Percentiles rank a stretch among this genome's conserved stretches.
phyloP scores from a whole-genome alignment of 2,113 vertebrate species.

The Sander vitreus region DNA sequence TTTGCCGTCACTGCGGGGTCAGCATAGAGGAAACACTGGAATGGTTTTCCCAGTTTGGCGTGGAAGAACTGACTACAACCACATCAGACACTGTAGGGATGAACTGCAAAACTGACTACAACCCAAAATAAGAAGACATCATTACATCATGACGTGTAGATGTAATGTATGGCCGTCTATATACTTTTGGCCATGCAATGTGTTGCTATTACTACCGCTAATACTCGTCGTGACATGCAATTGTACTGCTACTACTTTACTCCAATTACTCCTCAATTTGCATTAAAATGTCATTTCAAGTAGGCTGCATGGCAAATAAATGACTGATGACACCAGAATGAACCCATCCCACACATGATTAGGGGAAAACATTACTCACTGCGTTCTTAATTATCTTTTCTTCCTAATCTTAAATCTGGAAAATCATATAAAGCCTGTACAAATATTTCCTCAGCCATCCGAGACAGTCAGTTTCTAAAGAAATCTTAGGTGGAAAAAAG shows the following conservation, averaged over 20 bases:
- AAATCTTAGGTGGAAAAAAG: not conserved
- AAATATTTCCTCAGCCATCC: not conserved
- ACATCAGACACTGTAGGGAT: too few species aligned
- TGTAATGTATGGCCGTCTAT: not conserved
- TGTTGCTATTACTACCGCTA: not conserved
- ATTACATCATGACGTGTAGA: too few species aligned
- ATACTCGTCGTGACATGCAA: not conserved
- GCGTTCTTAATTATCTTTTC: not conserved
- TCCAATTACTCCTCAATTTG: not conserved
- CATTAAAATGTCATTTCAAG: slow-evolving; percentile 5
- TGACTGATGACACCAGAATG: slow-evolving; percentile 26
- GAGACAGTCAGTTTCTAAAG: not conserved
- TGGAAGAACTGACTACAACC: too few species aligned
- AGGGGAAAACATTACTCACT: slow-evolving; percentile 37
- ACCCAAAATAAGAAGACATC: not conserved
- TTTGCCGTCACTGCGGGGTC: too few species aligned
- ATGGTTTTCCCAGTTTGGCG: too few species aligned
- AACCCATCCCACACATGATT: slow-evolving; percentile 21
- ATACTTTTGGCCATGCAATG: not conserved
- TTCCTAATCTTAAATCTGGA: slow-evolving; percentile 27
- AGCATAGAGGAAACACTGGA: too few species aligned
- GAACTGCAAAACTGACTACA: too few species aligned
- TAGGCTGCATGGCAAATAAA: not conserved
- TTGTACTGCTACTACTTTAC: not conserved
- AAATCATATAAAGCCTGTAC: slow-evolving; percentile 15